Evolutionary conservation across 2,797 vertebrate species (phyloP).

Genomic region (Synaphobranchus kaupii): DNA sequence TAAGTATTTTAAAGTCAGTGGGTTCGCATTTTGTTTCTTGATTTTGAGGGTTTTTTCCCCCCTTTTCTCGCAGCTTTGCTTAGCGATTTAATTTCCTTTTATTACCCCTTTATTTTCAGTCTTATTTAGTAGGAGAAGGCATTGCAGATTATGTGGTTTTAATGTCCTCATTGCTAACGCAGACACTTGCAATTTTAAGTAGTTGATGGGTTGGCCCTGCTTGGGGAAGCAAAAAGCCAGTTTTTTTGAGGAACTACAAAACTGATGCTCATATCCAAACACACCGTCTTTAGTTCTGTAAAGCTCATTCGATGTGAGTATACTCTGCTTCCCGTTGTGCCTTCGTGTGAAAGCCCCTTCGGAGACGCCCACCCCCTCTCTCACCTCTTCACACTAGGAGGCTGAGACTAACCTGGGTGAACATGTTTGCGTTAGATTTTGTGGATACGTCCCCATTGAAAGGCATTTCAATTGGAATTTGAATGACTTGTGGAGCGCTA

Average conservation of each 20-base stretch:
- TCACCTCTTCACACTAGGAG: background rate
- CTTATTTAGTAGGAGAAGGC: background rate
- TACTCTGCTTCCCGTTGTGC: conserved; percentile 13
- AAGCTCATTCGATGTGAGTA: background rate
- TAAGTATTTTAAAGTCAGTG: background rate
- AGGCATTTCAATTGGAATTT: background rate
- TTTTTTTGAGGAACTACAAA: conserved; percentile 25
- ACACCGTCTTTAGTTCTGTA: background rate
- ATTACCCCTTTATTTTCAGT: background rate
- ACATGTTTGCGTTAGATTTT: background rate
- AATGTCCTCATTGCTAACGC: background rate
- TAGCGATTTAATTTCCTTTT: background rate
- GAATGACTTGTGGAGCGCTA: background rate
- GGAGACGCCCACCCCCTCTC: background rate
- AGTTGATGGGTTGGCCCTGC: too few relatives aligned
- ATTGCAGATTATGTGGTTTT: background rate
- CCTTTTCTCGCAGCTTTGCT: background rate
- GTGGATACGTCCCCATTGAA: background rate
- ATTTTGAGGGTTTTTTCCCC: background rate
- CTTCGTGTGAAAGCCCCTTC: background rate
- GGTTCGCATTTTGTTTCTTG: background rate
- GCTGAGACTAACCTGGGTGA: background rate
- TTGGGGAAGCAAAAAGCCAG: background rate
- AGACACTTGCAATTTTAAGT: background rate
- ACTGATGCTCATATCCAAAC: conserved; percentile 21